Base-by-base conservation (phyloP, 2,888 invertebrate species). In the Tribolium freemani region DNA sequence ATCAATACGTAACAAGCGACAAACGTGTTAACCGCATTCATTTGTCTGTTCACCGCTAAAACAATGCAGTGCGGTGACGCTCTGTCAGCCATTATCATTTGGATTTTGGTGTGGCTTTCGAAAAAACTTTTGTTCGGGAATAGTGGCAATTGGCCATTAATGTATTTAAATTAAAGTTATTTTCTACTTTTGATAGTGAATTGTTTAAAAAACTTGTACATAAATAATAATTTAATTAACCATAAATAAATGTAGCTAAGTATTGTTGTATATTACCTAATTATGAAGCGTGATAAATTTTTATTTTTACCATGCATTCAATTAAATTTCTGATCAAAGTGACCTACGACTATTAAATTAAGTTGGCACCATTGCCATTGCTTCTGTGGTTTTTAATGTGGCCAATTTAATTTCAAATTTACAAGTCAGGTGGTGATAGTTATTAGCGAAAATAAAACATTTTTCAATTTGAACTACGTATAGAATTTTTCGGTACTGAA, bases 21-120 rank as follows among this genome's bases (percentile, higher is more conserved):
- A 84, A 85, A 85, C 84, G 86, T 86, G 86, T 86, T 85, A 87
- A 87, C 86, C 87, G 82, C 87, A 85, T 85, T 87, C 86, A 86
- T 86, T 87, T 86, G 86, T 86, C 85, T 84, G 85, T 80, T 83
- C 83, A 86, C 86, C 86, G 84, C 86, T 82, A 82, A 86, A 87
- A 87, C 87, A 87, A 86, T 87, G 84, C 84, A 83, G 78, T 84
- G 86, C 82, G 86, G 85, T 83, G 82, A 83, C 82, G 83, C 83
- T 78, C 76, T 77, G 83, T 83, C 83, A 83, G 79, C 80, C 76
- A 75, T 75, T 73, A 76, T 76, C 38, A 67, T 67, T 56, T 21
- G 54, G 64, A 64, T 50, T 50, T 50, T 38, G 31, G 51, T 21
- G 60, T 13, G 16, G 21, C 31, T 20, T 10, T 21, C 31, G 30